Evolutionary conservation across 2,888 invertebrate genomes (phyloP).

Genomic region (Calameuta filiformis): DNA sequence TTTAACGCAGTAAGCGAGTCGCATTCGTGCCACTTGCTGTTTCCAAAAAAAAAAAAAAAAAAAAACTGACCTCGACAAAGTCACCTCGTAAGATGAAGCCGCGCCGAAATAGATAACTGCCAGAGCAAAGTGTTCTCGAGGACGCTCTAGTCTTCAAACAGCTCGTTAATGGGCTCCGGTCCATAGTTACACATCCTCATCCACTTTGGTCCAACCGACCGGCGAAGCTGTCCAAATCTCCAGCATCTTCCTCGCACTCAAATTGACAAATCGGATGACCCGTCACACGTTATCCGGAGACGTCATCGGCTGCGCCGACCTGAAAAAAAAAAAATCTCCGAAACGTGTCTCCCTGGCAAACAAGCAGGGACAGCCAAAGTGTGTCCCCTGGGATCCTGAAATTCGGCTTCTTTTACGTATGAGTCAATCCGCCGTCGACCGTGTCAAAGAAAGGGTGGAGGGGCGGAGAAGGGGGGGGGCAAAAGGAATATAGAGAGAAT

Average conservation of each 20-base stretch:
- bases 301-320: not conserved
- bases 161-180: constrained; percentile 41
- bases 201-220: not conserved
- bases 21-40: too few relatives aligned
- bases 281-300: not conserved
- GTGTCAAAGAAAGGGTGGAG: not conserved
- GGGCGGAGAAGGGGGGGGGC: too few relatives aligned
- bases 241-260: not conserved
- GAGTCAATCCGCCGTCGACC: not conserved
- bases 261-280: not conserved
- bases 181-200: not conserved
- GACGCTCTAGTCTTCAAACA: constrained; percentile 42
- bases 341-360: not conserved
- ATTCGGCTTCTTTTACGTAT: not conserved
- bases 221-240: not conserved
- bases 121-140: constrained; percentile 33
- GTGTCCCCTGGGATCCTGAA: not conserved
- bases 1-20: too few relatives aligned
- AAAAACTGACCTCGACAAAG: constrained; percentile 30
- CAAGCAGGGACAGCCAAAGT: not conserved
- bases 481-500: constrained; percentile 25
- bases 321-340: too few relatives aligned
- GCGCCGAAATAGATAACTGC: constrained; percentile 27
- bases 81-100: constrained; percentile 44
- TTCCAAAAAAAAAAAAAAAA: constrained; percentile 16